A percentile compares a stretch with the other conserved stretches of the same genome.
phyloP scores from a whole-genome alignment of 2,113 vertebrate species.

The Notarius lentiginosus region DNA sequence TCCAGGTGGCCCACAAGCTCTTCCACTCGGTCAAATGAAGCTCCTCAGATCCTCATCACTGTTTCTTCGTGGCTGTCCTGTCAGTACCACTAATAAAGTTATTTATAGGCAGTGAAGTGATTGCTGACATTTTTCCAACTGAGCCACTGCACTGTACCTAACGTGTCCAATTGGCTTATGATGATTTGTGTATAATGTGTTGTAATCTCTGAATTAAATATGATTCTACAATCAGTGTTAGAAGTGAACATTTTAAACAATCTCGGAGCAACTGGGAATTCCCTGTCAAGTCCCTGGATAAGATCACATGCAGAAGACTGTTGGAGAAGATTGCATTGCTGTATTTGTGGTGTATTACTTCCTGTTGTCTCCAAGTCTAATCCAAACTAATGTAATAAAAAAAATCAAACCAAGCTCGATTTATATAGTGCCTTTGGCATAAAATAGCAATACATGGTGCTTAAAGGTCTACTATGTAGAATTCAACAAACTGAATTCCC shows the following conservation, averaged over 20 bases:
- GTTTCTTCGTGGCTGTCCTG: constrained; percentile 44
- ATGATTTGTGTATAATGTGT: constrained; percentile 50
- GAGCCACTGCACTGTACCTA: constrained; percentile 44
- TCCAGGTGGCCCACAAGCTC: constrained; percentile 75
- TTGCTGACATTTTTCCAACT: constrained; percentile 50
- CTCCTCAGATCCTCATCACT: constrained; percentile 1
- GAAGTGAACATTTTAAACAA: background rate
- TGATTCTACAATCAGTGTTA: background rate
- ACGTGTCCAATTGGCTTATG: constrained; percentile 44
- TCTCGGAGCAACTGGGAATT: background rate
- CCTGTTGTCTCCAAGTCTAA: background rate
- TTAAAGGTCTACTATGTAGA: no score
- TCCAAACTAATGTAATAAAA: no score
- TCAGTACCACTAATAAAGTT: constrained; percentile 24
- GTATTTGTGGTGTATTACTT: background rate
- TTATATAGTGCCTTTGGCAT: no score
- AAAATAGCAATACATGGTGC: no score
- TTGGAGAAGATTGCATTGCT: background rate
- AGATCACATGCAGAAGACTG: background rate
- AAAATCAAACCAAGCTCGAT: no score
- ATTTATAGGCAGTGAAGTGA: constrained; percentile 51
- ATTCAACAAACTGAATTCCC: no score
- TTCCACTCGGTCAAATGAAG: constrained; percentile 75
- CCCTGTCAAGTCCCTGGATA: background rate
- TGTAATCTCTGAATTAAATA: constrained; percentile 33